Evolutionary conservation across 1,140 invertebrate species (phyloP).

Genomic region (Triops longicaudatus): DNA sequence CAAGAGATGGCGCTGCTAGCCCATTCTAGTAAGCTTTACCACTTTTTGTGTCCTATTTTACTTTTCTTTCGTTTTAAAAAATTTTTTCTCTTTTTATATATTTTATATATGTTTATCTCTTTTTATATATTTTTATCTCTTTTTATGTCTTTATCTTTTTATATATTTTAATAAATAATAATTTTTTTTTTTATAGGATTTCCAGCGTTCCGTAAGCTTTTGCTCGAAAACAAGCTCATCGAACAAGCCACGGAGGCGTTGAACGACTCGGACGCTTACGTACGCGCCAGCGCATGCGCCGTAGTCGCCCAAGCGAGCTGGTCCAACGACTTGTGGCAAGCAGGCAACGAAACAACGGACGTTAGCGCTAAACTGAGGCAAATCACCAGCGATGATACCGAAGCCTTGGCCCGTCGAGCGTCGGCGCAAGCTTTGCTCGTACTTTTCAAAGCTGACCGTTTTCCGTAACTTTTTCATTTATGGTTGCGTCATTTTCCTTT

Average conservation of each 20-base stretch:
- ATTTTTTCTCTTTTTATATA: too few species aligned
- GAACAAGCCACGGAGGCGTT: constrained; percentile 53
- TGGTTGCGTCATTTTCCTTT: neutral
- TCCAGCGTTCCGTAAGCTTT: constrained; percentile 61
- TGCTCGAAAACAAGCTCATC: constrained; percentile 55
- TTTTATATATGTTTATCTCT: too few species aligned
- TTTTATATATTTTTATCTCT: neutral
- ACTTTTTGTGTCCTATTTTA: neutral
- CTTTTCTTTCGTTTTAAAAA: neutral
- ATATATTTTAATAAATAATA: too few species aligned
- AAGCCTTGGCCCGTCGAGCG: constrained; percentile 63
- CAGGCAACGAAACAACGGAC: neutral
- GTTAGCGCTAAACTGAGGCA: neutral
- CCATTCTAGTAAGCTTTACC: constrained; percentile 50
- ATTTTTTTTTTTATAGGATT: constrained; percentile 48
- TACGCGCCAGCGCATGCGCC: constrained; percentile 57
- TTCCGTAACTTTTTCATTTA: constrained; percentile 40
- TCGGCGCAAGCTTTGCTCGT: constrained; percentile 54
- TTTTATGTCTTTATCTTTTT: too few species aligned
- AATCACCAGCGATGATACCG: constrained; percentile 47
- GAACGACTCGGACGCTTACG: constrained; percentile 59
- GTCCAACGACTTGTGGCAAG: constrained; percentile 51
- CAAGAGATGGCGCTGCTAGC: constrained; percentile 55
- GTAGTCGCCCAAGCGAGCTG: constrained; percentile 53
- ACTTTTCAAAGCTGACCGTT: constrained; percentile 54